phyloP scores from a whole-genome alignment of 2,888 invertebrate genomes.

The Chrysotoxum bicinctum region DNA sequence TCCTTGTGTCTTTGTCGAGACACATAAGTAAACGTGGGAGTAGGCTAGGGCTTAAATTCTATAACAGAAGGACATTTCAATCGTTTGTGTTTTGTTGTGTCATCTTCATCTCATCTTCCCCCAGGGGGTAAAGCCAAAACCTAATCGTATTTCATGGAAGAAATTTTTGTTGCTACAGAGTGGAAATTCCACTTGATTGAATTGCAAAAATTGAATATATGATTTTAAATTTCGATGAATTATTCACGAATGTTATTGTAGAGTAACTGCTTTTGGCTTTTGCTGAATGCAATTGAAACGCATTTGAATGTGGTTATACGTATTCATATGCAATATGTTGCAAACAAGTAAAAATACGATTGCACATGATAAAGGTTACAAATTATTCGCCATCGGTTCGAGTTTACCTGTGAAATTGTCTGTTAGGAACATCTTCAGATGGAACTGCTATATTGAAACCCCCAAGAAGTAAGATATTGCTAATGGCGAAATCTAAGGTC shows the following conservation, averaged over 20 bases:
- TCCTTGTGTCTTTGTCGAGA: conserved; percentile 35
- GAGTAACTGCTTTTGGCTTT: neutral
- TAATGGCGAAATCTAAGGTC: no score
- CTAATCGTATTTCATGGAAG: conserved; percentile 55
- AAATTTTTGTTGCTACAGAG: conserved; percentile 54
- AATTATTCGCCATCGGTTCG: no score
- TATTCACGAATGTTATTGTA: conserved; percentile 32
- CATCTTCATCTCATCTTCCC: neutral
- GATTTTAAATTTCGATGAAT: conserved; percentile 63
- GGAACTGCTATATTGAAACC: no score
- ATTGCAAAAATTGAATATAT: conserved; percentile 62
- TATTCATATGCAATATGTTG: no score
- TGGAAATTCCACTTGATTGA: conserved; percentile 61
- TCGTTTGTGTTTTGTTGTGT: neutral
- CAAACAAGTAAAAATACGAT: no score
- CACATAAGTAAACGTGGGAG: conserved; percentile 14
- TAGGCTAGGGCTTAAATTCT: neutral
- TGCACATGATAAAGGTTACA: no score
- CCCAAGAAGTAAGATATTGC: no score
- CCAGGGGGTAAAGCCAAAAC: neutral
- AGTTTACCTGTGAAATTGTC: no score
- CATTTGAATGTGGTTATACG: neutral
- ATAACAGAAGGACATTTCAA: conserved; percentile 27
- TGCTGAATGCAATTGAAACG: neutral
- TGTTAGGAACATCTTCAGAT: no score